Percentiles rank a stretch among this genome's conserved stretches.
These are phyloP conservation scores for Artibeus lituratus DNA, from an alignment of 2,797 vertebrate genomes.

Conservation along the genomic window DNA sequence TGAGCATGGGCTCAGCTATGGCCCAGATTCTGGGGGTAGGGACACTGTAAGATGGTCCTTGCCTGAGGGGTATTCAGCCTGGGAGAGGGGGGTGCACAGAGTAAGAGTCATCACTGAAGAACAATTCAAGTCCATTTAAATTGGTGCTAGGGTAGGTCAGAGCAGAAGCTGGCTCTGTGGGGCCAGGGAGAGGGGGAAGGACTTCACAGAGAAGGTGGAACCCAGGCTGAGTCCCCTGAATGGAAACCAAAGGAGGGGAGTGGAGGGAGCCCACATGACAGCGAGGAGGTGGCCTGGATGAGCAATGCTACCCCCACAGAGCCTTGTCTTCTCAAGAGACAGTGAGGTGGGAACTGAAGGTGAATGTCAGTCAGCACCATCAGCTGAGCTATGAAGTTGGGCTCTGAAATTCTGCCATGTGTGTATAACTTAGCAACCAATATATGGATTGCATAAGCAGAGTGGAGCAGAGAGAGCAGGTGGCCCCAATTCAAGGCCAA, in stretches of 20 bases:
- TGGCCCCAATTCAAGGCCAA: neutral
- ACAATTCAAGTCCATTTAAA: neutral
- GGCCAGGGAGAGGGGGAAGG: neutral
- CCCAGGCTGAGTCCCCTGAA: neutral
- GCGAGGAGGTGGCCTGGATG: neutral
- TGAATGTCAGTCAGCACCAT: neutral
- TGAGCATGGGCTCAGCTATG: neutral
- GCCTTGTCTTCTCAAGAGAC: neutral
- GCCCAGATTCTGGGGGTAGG: neutral
- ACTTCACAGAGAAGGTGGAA: neutral
- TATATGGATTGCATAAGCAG: neutral
- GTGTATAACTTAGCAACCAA: neutral
- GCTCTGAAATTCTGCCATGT: neutral
- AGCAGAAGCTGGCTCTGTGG: neutral
- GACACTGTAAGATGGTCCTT: accelerated
- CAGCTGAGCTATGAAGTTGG: neutral
- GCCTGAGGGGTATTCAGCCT: neutral
- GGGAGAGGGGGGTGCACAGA: neutral
- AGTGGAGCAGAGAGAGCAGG: neutral
- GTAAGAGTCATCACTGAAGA: neutral
- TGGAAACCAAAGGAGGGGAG: neutral
- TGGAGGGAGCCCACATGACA: neutral
- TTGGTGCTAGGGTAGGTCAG: neutral
- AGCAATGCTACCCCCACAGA: neutral
- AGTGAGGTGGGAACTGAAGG: neutral